Percentiles rank a stretch among this genome's conserved stretches.
Evolutionary conservation across 1,140 invertebrate species (phyloP).

Genomic region (Chrysoperla carnea): DNA sequence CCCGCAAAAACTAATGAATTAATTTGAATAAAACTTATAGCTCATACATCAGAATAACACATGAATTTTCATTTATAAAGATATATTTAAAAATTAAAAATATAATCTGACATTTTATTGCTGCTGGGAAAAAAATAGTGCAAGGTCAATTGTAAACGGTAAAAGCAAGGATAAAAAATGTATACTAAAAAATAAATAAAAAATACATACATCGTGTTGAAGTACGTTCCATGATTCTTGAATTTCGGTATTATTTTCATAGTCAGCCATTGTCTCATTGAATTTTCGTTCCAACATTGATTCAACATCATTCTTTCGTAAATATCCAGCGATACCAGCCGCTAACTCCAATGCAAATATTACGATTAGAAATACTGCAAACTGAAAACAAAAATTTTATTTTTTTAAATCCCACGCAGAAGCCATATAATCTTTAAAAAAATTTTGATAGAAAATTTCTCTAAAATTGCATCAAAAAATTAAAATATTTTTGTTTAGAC

Average conservation of each 20-base stretch:
- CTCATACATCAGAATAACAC: too few relatives aligned
- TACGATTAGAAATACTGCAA: conserved; percentile 59
- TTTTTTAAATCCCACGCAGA: too few relatives aligned
- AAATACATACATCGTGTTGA: conserved; percentile 52
- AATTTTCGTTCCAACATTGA: conserved; percentile 42
- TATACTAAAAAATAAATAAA: not conserved
- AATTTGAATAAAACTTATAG: too few relatives aligned
- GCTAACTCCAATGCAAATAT: conserved; percentile 75
- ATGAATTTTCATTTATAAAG: too few relatives aligned
- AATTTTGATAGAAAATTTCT: too few relatives aligned
- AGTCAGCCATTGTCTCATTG: conserved; percentile 47
- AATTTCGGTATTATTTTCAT: conserved; percentile 36
- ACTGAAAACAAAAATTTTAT: conserved; percentile 39
- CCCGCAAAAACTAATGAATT: too few relatives aligned
- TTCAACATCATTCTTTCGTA: conserved; percentile 52
- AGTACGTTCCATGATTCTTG: conserved; percentile 55
- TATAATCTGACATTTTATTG: too few relatives aligned
- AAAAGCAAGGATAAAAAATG: not conserved
- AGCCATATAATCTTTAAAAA: too few relatives aligned
- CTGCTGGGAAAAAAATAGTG: too few relatives aligned
- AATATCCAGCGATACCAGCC: conserved; percentile 68
- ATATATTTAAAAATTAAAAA: too few relatives aligned
- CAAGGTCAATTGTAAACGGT: too few relatives aligned
- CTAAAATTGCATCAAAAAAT: too few relatives aligned
- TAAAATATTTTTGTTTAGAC: not conserved